Conservation (phyloP, 1,140 invertebrate species). For the Leptonema lineaticorne region DNA sequence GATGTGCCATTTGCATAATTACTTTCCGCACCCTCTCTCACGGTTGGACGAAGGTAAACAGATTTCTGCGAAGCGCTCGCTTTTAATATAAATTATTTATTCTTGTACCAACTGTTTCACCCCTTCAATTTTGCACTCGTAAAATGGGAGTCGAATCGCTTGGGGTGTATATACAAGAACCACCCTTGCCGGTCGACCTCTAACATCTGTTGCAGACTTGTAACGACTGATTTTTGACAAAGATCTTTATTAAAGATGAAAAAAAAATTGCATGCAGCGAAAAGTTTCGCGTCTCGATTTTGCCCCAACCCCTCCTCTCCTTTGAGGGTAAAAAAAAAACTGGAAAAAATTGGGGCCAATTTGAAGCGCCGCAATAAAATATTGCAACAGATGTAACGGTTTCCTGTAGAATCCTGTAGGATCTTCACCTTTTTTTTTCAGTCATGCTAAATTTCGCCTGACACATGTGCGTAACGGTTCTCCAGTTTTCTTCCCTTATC, state of each 20-base stretch:
- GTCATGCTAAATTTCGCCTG: neutral
- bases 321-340: neutral
- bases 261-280: constrained; percentile 10
- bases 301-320: neutral
- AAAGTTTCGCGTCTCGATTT: neutral
- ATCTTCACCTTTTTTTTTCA: neutral
- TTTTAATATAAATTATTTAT: constrained; percentile 41
- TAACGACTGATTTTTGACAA: constrained; percentile 41
- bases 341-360: no score
- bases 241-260: constrained; percentile 30
- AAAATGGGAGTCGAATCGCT: neutral
- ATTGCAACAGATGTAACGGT: constrained; percentile 14
- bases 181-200: constrained; percentile 1
- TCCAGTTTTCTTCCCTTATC: neutral
- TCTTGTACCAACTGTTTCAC: constrained; percentile 31
- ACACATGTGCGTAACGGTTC: neutral
- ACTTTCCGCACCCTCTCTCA: no score
- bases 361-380: constrained; percentile 1
- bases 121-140: constrained; percentile 26
- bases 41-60: constrained; percentile 32
- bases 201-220: constrained; percentile 40
- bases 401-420: constrained; percentile 1
- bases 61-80: constrained; percentile 12
- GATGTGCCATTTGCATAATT: constrained; percentile 28
- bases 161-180: no score